phyloP scores from a whole-genome alignment of 2,113 vertebrate genomes.

The Microcebus murinus region DNA sequence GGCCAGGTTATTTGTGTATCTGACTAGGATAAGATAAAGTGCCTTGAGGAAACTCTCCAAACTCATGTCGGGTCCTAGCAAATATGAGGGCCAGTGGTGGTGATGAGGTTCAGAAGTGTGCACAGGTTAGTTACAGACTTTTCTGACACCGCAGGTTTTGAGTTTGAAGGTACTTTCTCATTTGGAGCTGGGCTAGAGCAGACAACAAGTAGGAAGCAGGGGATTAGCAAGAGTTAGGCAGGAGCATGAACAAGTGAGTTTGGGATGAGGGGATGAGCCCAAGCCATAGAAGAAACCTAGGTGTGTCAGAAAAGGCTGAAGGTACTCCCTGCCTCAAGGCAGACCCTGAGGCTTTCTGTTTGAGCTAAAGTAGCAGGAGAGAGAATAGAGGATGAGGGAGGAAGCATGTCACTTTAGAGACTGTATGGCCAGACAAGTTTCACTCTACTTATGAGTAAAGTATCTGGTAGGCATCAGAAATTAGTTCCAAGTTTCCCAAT shows the following conservation, averaged over 20 bases:
- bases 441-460: conserved; percentile 26
- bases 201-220: not conserved
- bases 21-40: not conserved
- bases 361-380: not conserved
- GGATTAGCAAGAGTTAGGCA: not conserved
- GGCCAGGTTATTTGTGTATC: not conserved
- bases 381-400: not conserved
- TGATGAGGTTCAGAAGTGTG: not conserved
- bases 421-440: not conserved
- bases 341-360: not conserved
- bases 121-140: not conserved
- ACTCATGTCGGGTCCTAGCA: not conserved
- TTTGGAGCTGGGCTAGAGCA: not conserved
- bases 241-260: not conserved
- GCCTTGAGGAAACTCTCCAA: not conserved
- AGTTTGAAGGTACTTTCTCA: not conserved
- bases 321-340: not conserved
- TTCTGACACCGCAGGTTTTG: not conserved
- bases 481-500: conserved; percentile 24
- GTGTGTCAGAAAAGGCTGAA: not conserved
- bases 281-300: not conserved
- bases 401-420: not conserved
- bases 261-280: not conserved
- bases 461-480: not conserved
- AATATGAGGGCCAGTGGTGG: not conserved